These are phyloP conservation scores for Istiophorus platypterus DNA, from an alignment of 2,113 vertebrate species.

Conservation along the genomic window DNA sequence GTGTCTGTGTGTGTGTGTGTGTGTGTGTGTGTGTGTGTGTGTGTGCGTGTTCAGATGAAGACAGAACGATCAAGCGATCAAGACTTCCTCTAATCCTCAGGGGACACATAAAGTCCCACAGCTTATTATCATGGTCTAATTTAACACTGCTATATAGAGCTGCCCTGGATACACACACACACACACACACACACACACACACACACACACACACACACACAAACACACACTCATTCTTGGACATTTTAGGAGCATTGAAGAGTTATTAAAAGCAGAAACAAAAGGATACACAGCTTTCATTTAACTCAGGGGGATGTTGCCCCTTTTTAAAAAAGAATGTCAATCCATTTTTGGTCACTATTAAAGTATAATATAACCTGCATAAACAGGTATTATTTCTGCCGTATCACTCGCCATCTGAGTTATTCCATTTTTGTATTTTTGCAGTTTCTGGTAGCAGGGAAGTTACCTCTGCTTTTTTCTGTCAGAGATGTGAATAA, in stretches of 20 bases:
- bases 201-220: slow-evolving; percentile 31
- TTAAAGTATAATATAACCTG: not conserved
- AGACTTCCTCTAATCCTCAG: slow-evolving; percentile 73
- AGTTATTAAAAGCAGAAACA: slow-evolving; percentile 27
- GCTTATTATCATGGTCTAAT: slow-evolving; percentile 86
- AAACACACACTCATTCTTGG: slow-evolving; percentile 19
- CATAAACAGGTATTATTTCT: not conserved
- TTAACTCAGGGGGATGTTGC: slow-evolving; percentile 10
- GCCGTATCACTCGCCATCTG: too few species aligned
- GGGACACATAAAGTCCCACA: slow-evolving; percentile 81
- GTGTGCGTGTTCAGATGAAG: slow-evolving; percentile 68
- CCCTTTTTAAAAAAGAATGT: not conserved
- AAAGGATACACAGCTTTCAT: not conserved
- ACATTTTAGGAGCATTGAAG: slow-evolving; percentile 8
- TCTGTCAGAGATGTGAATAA: not conserved
- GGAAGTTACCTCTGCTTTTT: not conserved
- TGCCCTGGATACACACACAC: slow-evolving; percentile 78
- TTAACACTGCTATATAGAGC: slow-evolving; percentile 82
- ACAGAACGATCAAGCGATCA: slow-evolving; percentile 81
- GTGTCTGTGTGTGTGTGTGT: slow-evolving; percentile 8
- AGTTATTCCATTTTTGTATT: not conserved
- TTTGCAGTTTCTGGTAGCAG: not conserved
- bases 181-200: slow-evolving; percentile 33
- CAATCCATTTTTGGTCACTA: not conserved
- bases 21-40: slow-evolving; percentile 11